Conservation (phyloP, 2,888 invertebrate species). For the Epistrophe grossulariae region DNA sequence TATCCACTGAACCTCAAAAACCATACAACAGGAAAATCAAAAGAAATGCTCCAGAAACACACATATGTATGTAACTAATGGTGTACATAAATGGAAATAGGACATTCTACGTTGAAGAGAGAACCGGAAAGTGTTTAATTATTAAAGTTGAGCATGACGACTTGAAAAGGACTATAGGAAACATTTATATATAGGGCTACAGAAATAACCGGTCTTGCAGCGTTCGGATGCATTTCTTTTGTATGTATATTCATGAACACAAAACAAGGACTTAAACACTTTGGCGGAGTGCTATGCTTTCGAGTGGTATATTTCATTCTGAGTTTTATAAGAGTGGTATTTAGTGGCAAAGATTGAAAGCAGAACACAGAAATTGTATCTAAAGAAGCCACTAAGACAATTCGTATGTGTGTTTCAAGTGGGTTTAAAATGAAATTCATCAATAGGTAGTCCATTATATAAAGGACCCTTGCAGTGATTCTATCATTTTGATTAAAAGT, state of each 20-base stretch:
- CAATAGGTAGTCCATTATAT: no score
- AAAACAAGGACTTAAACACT: neutral
- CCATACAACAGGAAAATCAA: neutral
- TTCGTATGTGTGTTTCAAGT: neutral
- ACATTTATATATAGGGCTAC: neutral
- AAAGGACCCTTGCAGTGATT: no score
- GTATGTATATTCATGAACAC: neutral
- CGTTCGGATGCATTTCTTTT: neutral
- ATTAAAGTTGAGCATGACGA: neutral
- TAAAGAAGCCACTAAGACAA: neutral
- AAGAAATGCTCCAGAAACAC: neutral
- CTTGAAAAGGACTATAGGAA: neutral
- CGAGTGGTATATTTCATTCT: neutral
- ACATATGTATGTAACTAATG: neutral
- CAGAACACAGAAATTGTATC: neutral
- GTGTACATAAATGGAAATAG: neutral
- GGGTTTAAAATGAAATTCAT: neutral
- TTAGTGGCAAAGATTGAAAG: neutral
- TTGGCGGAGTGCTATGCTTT: neutral
- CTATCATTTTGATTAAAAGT: no score
- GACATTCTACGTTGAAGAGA: neutral
- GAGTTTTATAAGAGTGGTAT: neutral
- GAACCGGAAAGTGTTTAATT: conserved; percentile 15
- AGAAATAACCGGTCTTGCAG: neutral
- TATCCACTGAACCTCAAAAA: neutral